Conservation (phyloP, 1,140 invertebrate genomes). For the Adelges cooleyi region DNA sequence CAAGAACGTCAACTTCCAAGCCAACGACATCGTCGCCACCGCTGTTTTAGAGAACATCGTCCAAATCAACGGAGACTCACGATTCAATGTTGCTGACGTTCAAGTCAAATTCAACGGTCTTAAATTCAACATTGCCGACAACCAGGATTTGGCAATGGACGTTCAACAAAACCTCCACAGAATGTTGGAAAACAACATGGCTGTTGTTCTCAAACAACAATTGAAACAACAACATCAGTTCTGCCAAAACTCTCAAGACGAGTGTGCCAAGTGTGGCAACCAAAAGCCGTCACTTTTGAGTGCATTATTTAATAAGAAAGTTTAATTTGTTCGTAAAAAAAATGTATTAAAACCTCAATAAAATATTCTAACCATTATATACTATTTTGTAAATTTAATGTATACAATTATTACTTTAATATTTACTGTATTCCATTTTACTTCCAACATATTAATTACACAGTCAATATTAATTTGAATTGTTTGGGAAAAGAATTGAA, state of each 20-base stretch:
- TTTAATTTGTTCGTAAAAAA: no score
- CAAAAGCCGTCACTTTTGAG: no score
- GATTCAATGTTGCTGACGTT: neutral
- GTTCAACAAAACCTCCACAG: neutral
- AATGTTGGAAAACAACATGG: conserved; percentile 1
- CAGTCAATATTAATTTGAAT: no score
- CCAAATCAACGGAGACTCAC: neutral
- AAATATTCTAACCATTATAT: no score
- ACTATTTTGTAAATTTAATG: no score
- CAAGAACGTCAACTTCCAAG: neutral
- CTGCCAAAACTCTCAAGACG: neutral
- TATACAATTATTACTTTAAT: no score
- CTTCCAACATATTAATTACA: no score
- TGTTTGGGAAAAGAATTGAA: no score
- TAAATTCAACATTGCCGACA: neutral
- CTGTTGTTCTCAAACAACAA: neutral
- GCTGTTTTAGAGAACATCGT: neutral
- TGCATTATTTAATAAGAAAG: no score
- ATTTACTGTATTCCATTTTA: neutral
- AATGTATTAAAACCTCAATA: no score
- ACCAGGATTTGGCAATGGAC: neutral
- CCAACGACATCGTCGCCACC: neutral
- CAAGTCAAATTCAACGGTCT: neutral
- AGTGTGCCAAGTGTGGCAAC: no score
- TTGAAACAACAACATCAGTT: conserved; percentile 3